Conservation (phyloP, 2,888 invertebrate species). For the Lepidochitona cinerea region DNA sequence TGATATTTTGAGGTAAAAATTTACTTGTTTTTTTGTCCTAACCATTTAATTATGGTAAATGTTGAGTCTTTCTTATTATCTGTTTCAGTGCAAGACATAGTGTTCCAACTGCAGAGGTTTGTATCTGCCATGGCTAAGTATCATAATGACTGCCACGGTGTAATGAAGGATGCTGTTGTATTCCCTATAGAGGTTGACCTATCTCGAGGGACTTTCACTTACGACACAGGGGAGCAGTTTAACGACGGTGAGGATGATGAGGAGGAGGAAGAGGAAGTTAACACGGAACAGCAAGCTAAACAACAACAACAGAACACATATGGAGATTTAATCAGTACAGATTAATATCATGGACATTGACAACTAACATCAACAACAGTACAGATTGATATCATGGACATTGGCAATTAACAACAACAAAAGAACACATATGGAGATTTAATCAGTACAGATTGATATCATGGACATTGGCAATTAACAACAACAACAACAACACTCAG, state of each 20-base stretch:
- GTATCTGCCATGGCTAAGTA: conserved; percentile 86
- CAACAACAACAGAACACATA: background rate
- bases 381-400: too few species aligned
- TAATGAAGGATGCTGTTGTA: conserved; percentile 80
- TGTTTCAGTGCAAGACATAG: conserved; percentile 86
- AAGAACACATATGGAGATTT: conserved; percentile 38
- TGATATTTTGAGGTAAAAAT: too few species aligned
- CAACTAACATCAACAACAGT: background rate
- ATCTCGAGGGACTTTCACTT: conserved; percentile 92
- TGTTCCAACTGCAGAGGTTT: conserved; percentile 81
- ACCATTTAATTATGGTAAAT: too few species aligned
- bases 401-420: background rate
- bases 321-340: conserved; percentile 56
- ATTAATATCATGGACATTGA: conserved; percentile 23
- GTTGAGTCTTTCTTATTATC: conserved; percentile 12
- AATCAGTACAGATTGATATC: conserved; percentile 48
- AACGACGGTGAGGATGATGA: conserved; percentile 66
- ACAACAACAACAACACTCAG: background rate
- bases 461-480: background rate
- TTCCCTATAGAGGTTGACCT: conserved; percentile 98
- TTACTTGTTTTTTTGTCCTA: too few species aligned
- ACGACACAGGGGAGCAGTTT: conserved; percentile 67
- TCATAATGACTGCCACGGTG: conserved; percentile 82
- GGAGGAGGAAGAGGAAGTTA: conserved; percentile 59
- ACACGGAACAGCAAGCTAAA: conserved; percentile 31